Base-by-base conservation (phyloP, 2,888 invertebrate species). In the Cryptocephalus primarius region DNA sequence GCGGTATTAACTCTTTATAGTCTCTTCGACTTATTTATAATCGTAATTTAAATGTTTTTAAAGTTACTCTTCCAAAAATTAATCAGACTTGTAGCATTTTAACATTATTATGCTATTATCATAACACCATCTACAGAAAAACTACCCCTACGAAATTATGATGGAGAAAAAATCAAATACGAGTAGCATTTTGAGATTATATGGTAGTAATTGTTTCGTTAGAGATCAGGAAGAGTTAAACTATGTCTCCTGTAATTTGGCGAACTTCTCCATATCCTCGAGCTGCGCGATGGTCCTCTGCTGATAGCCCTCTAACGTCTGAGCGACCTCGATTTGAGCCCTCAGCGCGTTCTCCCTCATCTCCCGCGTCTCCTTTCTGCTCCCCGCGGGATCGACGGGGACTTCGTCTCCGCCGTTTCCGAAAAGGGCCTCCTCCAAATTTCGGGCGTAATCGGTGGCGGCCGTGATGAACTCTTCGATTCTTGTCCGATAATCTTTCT, bases 241-340 rank as follows among this genome's bases (percentile, higher is more conserved):
- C 22, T 45, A 44, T 32, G 6, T 45, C 22, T 43, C 45, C 42
- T 51, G 10, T 46, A 48, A 41, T 14, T 48, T 38, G 13, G 41
- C 49, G n/a, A 47, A 41, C 12, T 42, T 32, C 43, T 45, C 42
- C 32, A 56, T 43, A 38, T 53, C 44, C 22, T 44, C 43, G 22
- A 55, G 46, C 45, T 52, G 22, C 22, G 22, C 22, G 22, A 22
- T 22, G 3, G 6, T 51, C 12, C 39, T 45, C 32, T 38, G 44
- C 44, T 55, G 58, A 48, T 50, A 55, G 40, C 48, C 45, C 43
- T 51, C 45, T 38, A 46, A 55, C 8, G 34, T 33, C 4, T 46
- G 39, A 32, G 53, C 40, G 8, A 48, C 55, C 44, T 53, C 49
- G 8, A 57, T 39, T 40, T 54, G 45, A 4, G 55, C 53, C 49